A percentile compares a stretch with the other conserved stretches of the same genome.
These are phyloP conservation scores for Dysidea cf. avara DNA, from an alignment of 37 sponge, comb jelly and placozoan genomes.

Conservation along the genomic window DNA sequence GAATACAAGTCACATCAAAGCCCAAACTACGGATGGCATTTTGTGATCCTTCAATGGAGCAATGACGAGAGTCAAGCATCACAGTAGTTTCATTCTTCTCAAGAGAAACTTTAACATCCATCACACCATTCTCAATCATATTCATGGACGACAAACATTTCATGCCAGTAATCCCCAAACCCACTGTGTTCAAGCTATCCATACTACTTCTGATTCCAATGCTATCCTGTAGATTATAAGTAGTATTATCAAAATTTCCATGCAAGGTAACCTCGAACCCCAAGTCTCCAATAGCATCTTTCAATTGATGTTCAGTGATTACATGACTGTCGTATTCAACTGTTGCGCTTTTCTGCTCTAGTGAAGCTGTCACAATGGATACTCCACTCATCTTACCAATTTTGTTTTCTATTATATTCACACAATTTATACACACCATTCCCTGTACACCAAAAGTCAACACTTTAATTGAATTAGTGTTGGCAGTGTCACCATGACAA, in stretches of 20 bases:
- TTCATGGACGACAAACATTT: constrained; percentile 86
- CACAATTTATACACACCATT: constrained; percentile 89
- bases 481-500: no score
- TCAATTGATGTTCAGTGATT: constrained; percentile 38
- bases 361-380: constrained; percentile 40
- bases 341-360: constrained; percentile 62
- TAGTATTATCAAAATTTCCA: no score
- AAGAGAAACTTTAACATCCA: constrained; percentile 54
- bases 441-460: constrained; percentile 75
- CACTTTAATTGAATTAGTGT: no score
- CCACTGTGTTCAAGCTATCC: no score
- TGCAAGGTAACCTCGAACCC: constrained; percentile 65
- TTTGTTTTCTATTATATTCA: constrained; percentile 73
- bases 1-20: no score
- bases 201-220: no score
- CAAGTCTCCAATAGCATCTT: constrained; percentile 63
- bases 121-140: constrained; percentile 73
- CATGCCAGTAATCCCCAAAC: constrained; percentile 91
- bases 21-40: no score
- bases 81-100: constrained; percentile 39
- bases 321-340: constrained; percentile 39
- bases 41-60: no score
- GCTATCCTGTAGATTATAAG: no score
- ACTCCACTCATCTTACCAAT: constrained; percentile 64
- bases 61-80: no score